These are phyloP conservation scores for Megathymus violae DNA, from an alignment of 1,140 invertebrate genomes.

Conservation along the genomic window DNA sequence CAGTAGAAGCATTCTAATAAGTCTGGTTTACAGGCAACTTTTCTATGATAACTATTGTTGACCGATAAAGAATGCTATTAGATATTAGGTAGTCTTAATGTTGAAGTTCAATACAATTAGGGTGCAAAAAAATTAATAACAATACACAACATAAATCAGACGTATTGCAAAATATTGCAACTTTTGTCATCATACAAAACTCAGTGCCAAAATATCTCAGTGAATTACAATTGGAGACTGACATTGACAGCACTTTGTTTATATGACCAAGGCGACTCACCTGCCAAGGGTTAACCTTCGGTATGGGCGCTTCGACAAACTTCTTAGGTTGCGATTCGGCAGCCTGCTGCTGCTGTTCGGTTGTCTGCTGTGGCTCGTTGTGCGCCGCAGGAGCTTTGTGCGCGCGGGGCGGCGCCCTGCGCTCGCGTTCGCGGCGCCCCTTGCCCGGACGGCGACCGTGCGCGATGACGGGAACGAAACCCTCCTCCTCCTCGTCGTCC, in stretches of 20 bases:
- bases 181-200: constrained; percentile 13
- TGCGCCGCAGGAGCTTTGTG: constrained; percentile 60
- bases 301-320: constrained; percentile 85
- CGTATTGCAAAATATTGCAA: constrained; percentile 13
- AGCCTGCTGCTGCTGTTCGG: constrained; percentile 59
- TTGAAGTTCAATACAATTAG: too few relatives aligned
- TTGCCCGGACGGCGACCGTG: constrained; percentile 71
- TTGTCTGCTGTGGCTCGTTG: constrained; percentile 50
- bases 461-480: constrained; percentile 79
- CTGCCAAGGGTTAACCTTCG: constrained; percentile 86
- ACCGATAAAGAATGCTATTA: too few relatives aligned
- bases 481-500: constrained; percentile 76
- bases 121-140: too few relatives aligned
- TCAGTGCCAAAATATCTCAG: constrained; percentile 19
- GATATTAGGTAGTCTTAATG: too few relatives aligned
- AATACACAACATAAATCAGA: too few relatives aligned
- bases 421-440: too few relatives aligned
- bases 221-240: constrained; percentile 1
- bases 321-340: constrained; percentile 78
- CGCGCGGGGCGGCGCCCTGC: too few relatives aligned
- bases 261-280: constrained; percentile 54
- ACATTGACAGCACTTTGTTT: constrained; percentile 38
- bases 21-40: too few relatives aligned
- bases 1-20: too few relatives aligned
- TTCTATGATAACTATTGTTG: too few relatives aligned